Evolutionary conservation across 2,888 invertebrate genomes (phyloP), one percentile per base, ranked within the genome.

Genomic region (Creontiades dilutus): DNA sequence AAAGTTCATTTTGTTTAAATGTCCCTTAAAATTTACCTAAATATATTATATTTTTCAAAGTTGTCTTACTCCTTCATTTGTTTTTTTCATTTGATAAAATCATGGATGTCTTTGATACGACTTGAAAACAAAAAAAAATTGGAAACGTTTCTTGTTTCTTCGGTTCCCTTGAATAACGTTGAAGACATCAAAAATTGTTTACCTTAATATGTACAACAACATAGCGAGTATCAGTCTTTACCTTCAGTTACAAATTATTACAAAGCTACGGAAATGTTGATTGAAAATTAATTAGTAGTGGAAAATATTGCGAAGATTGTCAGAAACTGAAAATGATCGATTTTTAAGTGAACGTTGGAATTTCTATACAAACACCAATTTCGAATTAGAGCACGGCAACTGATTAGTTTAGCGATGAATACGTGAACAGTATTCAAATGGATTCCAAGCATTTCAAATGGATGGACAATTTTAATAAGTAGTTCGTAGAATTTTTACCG

Each of bases 171-270:
- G 48, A 82, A 82, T 27, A 82, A 82, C 82, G 52, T 52, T 52
- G 23, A 82, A 82, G 82, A 82, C 80, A 81, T 46, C 14, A 47
- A 52, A 19, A 81, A 23, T 78, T 76, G 23, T 68, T 19, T 52
- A 52, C 19, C 23, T 19, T 82, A 47, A 48, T 87, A 88, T 88
- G 88, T 88, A 88, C 88, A 88, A 68, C 68, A 75, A 88, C 88
- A 55, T 88, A 88, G 88, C 78, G 78, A 88, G 48, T 88, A 78
- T 88, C 88, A 88, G 88, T 88, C 88, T 88, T 88, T 78, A 55
- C 55, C 88, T 88, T 88, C 76, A 88, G 78, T 78, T 85, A 68
- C 68, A 7, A 57, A 85, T 37, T 57, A 85, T 85, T 85, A 61
- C 78, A 47, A 47, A 47, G 28, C 78, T 78, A 47, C 68, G 37